A percentile compares a stretch with the other conserved stretches of the same genome.
Conservation (phyloP, 2,113 vertebrate genomes). For the Melanotaenia duboulayi region DNA sequence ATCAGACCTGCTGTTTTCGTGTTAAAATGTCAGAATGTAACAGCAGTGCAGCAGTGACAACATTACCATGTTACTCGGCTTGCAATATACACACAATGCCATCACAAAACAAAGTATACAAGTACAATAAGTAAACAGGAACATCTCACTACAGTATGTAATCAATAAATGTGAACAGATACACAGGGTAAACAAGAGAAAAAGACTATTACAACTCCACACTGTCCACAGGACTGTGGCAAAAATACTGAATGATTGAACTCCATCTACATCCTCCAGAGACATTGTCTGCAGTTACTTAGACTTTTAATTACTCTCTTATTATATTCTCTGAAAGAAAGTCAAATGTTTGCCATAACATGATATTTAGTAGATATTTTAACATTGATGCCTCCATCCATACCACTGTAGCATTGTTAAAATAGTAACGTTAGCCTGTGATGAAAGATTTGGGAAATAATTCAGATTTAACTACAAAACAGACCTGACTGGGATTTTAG, state of each 20-base stretch:
- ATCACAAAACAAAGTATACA: constrained; percentile 90
- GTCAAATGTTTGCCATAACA: constrained; percentile 43
- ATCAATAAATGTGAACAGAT: constrained; percentile 91
- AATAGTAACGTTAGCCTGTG: background rate
- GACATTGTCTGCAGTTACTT: constrained; percentile 57
- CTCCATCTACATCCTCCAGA: constrained; percentile 63
- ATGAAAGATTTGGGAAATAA: background rate
- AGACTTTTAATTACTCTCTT: constrained; percentile 54
- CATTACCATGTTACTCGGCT: constrained; percentile 87
- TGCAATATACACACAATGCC: constrained; percentile 88
- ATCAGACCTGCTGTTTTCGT: constrained; percentile 79
- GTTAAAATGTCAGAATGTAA: constrained; percentile 86
- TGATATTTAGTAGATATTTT: constrained; percentile 37
- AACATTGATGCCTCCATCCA: constrained; percentile 46
- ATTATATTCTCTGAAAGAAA: constrained; percentile 55
- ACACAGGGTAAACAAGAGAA: constrained; percentile 87
- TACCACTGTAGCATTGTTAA: constrained; percentile 1
- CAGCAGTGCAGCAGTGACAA: constrained; percentile 94
- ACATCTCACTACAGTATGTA: constrained; percentile 85
- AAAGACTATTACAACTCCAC: constrained; percentile 85
- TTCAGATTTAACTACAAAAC: constrained; percentile 23
- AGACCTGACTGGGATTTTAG: constrained; percentile 2
- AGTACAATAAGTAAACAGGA: constrained; percentile 89
- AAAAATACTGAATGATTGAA: constrained; percentile 77
- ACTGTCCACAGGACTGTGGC: constrained; percentile 90